phyloP scores from a whole-genome alignment of 2,888 invertebrate species.

The Habroteleia sp. region DNA sequence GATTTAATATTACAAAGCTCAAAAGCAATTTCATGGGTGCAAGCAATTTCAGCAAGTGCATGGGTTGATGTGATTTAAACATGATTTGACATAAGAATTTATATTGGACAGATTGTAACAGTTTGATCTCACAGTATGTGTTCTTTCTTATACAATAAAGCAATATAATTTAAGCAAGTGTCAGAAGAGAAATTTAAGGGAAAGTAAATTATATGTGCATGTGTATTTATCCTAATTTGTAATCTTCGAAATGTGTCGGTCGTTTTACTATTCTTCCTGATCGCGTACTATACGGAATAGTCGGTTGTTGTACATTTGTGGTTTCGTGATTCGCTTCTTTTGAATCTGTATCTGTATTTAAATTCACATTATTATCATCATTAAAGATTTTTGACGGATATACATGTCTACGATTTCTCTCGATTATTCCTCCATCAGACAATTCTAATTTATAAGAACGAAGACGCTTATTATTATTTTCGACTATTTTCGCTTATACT shows the following conservation, averaged over 20 bases:
- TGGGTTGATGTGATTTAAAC: no score
- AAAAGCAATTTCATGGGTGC: no score
- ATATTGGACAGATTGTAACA: no score
- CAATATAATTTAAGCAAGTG: no score
- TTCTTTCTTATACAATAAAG: no score
- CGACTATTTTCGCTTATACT: conserved; percentile 8
- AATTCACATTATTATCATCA: not conserved
- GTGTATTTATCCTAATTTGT: not conserved
- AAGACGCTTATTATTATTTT: conserved; percentile 1
- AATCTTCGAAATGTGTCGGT: conserved; percentile 3
- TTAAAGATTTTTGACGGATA: not conserved
- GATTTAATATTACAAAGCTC: no score
- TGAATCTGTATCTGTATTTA: not conserved
- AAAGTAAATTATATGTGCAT: no score
- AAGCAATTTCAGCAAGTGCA: no score
- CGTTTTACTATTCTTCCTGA: conserved; percentile 1
- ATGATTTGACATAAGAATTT: no score
- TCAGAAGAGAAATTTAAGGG: no score
- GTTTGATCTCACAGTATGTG: no score
- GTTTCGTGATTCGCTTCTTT: not conserved
- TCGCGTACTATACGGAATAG: not conserved
- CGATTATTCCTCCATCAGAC: not conserved
- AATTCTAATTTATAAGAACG: not conserved
- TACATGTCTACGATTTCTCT: conserved; percentile 1
- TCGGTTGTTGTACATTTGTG: not conserved